phyloP scores from a whole-genome alignment of 2,797 vertebrate species.

The Capromys pilorides region DNA sequence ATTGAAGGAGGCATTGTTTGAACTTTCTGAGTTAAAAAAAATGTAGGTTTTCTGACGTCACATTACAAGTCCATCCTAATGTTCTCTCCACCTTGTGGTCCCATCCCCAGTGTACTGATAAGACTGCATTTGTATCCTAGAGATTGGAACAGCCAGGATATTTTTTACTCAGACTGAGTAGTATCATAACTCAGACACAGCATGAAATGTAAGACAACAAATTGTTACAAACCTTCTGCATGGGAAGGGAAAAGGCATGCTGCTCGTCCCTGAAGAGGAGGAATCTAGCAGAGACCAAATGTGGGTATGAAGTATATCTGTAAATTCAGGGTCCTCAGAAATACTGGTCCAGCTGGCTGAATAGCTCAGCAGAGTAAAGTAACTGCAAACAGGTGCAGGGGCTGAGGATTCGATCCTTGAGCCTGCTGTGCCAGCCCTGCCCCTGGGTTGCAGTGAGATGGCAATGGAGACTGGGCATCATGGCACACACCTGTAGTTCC shows the following conservation, averaged over 20 bases:
- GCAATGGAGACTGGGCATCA: no score
- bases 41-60: background rate
- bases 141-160: background rate
- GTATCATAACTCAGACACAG: background rate
- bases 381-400: no score
- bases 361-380: no score
- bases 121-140: background rate
- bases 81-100: background rate
- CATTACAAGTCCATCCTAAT: background rate
- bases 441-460: no score
- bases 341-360: background rate
- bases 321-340: background rate
- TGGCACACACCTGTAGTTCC: no score
- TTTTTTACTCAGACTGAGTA: background rate
- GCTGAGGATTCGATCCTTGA: no score
- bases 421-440: no score
- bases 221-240: background rate
- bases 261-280: background rate
- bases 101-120: background rate
- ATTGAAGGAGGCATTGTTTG: background rate
- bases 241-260: background rate
- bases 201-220: background rate
- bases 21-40: background rate
- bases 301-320: background rate
- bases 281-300: background rate